Evolutionary conservation across 2,797 vertebrate species (phyloP).

Genomic region (Mareca strepera): DNA sequence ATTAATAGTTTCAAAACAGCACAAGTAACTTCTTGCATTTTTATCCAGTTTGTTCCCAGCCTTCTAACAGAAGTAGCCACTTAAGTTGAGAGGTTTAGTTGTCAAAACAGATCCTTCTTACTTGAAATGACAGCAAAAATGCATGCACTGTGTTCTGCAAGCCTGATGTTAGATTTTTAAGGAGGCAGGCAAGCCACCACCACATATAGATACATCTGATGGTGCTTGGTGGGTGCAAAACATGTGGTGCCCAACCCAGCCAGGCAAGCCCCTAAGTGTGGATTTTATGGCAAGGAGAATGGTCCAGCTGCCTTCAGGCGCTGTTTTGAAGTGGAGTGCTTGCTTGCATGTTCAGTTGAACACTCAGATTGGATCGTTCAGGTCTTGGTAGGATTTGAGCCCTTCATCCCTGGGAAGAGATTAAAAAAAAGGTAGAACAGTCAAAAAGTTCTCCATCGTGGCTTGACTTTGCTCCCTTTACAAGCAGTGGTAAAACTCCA

Average conservation of each 20-base stretch:
- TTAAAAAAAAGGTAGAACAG: neutral
- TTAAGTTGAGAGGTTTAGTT: neutral
- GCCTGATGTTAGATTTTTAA: neutral
- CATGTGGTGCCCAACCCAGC: neutral
- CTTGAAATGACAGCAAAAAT: neutral
- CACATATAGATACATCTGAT: neutral
- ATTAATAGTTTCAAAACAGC: neutral
- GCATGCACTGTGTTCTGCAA: neutral
- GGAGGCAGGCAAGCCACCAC: neutral
- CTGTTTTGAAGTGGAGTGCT: neutral
- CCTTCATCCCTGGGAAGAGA: neutral
- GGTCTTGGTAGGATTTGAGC: neutral
- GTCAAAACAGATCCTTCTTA: neutral
- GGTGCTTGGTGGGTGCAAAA: neutral
- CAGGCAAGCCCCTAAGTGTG: neutral
- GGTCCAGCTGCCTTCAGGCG: neutral
- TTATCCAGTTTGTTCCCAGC: neutral
- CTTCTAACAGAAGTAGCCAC: neutral
- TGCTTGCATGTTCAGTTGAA: neutral
- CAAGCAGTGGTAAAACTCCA: neutral
- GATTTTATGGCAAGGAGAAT: neutral
- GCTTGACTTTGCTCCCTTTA: neutral
- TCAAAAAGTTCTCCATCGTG: neutral
- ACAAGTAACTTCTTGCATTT: neutral
- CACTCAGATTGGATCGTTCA: neutral